Evolutionary conservation across 2,797 vertebrate species (phyloP), one percentile per base, ranked within the genome.

Genomic region (Eulemur coronatus): DNA sequence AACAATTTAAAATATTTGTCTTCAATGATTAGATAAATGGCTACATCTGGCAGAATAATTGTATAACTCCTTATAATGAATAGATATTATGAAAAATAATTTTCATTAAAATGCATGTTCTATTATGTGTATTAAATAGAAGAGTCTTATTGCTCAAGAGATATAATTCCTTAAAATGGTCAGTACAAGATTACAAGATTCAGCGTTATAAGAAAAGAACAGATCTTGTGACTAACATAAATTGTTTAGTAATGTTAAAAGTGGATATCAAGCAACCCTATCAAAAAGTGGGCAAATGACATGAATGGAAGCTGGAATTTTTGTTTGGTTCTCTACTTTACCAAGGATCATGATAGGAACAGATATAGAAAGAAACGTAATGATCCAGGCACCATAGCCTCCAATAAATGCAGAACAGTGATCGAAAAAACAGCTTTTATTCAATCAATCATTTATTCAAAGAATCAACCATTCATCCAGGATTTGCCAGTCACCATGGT

Each of bases 201-300:
- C 8, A 50, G 15, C 30, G 59, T 73, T 61, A 41, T 81, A 90
- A 73, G 43, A 67, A 52, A 61, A 48, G 2, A 2, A 30, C n/a
- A 81, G 17, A 84, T 33, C 12, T 22, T 90, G 5, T 50, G 12
- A 10, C 22, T 90, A 46, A 79, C 70, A 93, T 41, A 72, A 69
- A 87, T 67, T 78, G 9, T 80, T 89, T 67, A 91, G 63, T 73
- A 30, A 76, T 89, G 28, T 92, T 84, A 65, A 92, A 95, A 87
- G 28, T 59, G 38, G 2, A 72, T 38, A 38, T 38, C 38, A 38
- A 38, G 38, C 38, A 38, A 38, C 38, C 38, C 38, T 38, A 38
- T 38, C 38, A 38, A 38, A 38, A 38, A 38, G 38, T 38, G 38
- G 38, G 38, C 38, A 38, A 38, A 38, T 38, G 38, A 38, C 38